Base-by-base conservation (phyloP, 2,888 invertebrate species). In the Hypena proboscidalis region DNA sequence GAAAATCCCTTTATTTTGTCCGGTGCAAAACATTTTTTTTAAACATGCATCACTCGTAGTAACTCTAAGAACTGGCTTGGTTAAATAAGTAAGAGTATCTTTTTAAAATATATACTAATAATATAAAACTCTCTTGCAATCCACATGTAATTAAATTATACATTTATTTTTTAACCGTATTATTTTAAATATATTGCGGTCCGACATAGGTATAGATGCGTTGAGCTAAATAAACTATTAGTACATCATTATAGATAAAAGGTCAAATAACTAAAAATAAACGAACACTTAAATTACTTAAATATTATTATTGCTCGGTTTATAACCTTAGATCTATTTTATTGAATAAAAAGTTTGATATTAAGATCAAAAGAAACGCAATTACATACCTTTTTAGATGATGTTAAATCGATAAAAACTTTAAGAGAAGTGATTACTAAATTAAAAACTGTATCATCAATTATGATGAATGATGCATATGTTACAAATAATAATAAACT, bases 371-470 rank as follows among this genome's bases (percentile, higher is more conserved):
- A 34, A 41, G 23, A 27, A 36, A 32, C 11, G 19, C 22, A 33
- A 47, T 41, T 34, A 47, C 30, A 9, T 17, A 6, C 15, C 10
- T 23, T 20, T 32, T 19, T 19, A 19, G 11, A 17, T 8, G 32
- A 40, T 29, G 27, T 35, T 38, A 33, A 32, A 10, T 10, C 5
- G 10, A 35, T 31, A 15, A 26, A 30, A 39, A 35, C 20, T 15
- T 2, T 8, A 21, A 7, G 10, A 11, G 25, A n/a, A 25, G 10
- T 29, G 17, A 29, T 15, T 29, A 29, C n/a, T 29, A 9, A 15
- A 10, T 17, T 29, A 34, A 29, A 31, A 33, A 32, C 21, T 34
- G 29, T 23, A 35, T 30, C 35, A 35, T 41, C 23, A 40, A 40
- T 29, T 29, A 40, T 10, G 14, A 20, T 25, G 33, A 33, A 22